Evolutionary conservation across 2,888 invertebrate genomes (phyloP), one percentile per base, ranked within the genome.

Genomic region (Geophilus truncorum): DNA sequence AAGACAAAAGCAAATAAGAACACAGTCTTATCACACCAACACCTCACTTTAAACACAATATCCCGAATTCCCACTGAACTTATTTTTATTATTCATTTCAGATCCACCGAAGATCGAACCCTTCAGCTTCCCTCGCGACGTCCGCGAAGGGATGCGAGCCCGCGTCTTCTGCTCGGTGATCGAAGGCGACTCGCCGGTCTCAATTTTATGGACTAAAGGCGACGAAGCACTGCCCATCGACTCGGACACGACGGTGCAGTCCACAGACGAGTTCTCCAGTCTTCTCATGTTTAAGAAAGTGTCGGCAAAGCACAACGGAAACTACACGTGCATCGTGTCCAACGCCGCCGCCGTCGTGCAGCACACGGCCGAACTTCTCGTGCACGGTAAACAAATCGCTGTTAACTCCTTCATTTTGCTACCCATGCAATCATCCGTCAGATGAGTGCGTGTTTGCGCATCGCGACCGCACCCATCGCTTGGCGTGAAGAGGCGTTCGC

Each of bases 191-290:
- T 86, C 87, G 34, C 89, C 89, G 15, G 86, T 89, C 77, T 84
- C 83, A 81, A 86, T 89, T 80, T 84, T 84, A 28, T 89, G 89
- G 89, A 85, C 86, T 80, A 90, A 90, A 86, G 90, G 91, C 84
- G 90, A 89, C 51, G 85, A 87, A 36, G 86, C 88, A 1, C 87
- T 91, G 81, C 84, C 85, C n/a, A 84, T 83, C 10, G 81, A 81
- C 57, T 84, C 86, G 45, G 82, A 77, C 30, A 84, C 85, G 23
- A 81, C 40, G 36, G 84, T 85, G 23, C 86, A 87, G 45, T 84
- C 84, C 18, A 83, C 85, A 78, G 86, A 86, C 82, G 84, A 85
- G 80, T 86, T 85, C 84, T 86, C 86, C 32, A 87, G 86, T 82
- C 84, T 86, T 78, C 87, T 90, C 82, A 88, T 87, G 85, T 90